Evolutionary conservation across 2,797 vertebrate species (phyloP), one percentile per base, ranked within the genome.

Genomic region (Oryzias dopingdopingensis): DNA sequence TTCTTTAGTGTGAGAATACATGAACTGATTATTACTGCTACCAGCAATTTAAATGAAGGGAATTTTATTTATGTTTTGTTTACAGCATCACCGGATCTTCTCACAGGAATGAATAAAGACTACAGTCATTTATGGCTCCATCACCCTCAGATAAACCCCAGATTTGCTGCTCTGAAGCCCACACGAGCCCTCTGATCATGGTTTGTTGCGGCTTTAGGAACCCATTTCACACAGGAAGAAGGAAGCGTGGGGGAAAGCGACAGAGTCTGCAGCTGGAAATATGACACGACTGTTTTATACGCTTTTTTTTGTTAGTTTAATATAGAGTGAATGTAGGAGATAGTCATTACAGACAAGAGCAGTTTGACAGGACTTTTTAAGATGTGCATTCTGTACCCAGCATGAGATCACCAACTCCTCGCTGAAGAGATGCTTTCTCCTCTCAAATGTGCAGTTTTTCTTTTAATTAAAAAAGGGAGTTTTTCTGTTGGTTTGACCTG

Each of bases 211-310:
- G 78, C 65, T 76, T 59, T 13, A 57, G 46, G 47, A 74, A 76
- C 62, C 68, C 70, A 65, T 77, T 79, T 82, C 77, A 80, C 58
- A 76, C 49, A 72, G 70, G 72, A 72, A 74, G 68, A n/a, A 53
- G 6, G n/a, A 52, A 42, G 15, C 16, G 22, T 17, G n/a, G 76
- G 72, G 71, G 79, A 67, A 62, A 67, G 64, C 22, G 43, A 32
- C 16, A 26, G 16, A 2, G 53, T 22, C 40, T 51, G 32, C 65
- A 50, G 46, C 52, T 67, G 74, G 80, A 85, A 81, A 79, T 65
- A 79, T 66, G 62, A 72, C 59, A 40, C 23, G 6, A 57, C 60
- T 53, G 12, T 22, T n/a, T 20, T 8, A 26, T 23, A 13, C 4
- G 14, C 2, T 6, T 12, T 14, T 20, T 22, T 22, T 22, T 0